These are phyloP conservation scores for Hymenopus coronatus DNA, from an alignment of 2,888 invertebrate species.

Conservation along the genomic window DNA sequence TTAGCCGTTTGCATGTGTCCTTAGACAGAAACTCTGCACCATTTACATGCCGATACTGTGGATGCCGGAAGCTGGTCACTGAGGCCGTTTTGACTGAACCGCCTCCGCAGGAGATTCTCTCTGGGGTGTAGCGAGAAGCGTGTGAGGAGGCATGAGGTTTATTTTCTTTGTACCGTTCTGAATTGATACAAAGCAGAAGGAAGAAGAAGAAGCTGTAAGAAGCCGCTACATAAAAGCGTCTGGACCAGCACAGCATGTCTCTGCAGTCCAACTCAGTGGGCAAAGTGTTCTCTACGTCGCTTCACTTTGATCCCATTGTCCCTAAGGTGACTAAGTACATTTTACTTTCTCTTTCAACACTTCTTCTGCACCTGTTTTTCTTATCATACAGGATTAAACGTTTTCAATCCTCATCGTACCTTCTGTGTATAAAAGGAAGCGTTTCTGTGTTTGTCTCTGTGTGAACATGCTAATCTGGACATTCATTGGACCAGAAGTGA, in stretches of 20 bases:
- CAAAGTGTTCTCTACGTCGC: background rate
- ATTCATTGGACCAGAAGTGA: too few relatives aligned
- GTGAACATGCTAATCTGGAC: too few relatives aligned
- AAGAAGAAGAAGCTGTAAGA: background rate
- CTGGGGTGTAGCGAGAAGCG: background rate
- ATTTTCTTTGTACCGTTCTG: background rate
- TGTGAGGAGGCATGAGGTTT: background rate
- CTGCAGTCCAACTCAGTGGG: background rate
- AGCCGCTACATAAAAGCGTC: background rate
- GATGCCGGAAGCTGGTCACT: background rate
- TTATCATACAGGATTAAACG: background rate
- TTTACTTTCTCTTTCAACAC: constrained; percentile 6
- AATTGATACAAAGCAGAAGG: background rate
- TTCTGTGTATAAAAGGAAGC: too few relatives aligned
- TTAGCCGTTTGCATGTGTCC: background rate
- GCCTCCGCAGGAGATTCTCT: background rate
- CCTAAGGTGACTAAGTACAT: constrained; percentile 12
- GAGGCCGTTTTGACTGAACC: background rate
- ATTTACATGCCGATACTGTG: background rate
- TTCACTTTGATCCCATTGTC: constrained; percentile 14
- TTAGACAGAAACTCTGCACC: background rate
- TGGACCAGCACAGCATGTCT: background rate
- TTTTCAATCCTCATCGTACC: background rate
- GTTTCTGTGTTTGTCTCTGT: too few relatives aligned
- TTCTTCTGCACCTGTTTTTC: background rate